Base-by-base conservation (phyloP, 2,797 vertebrate species). In the Sebastes iracundus region DNA sequence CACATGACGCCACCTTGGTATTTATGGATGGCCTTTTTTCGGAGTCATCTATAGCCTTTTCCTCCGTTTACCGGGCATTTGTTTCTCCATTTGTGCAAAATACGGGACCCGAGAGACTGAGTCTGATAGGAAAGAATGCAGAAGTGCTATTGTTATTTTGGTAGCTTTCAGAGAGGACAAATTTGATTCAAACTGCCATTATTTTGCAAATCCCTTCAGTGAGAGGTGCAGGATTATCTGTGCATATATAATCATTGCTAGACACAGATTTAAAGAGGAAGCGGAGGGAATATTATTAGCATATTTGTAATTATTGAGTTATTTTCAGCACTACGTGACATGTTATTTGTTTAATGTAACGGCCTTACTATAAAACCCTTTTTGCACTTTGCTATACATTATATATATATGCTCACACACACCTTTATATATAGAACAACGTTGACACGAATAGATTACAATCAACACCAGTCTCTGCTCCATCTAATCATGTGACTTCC, bases 11-110 rank as follows among this genome's bases (percentile, higher is more conserved):
- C 90, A 84, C 77, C 77, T 65, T 6, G 52, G 38, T 75, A 42
- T 71, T 83, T 87, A 89, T 72, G 66, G 82, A 85, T 69, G n/a
- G 67, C 72, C 61, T 52, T 70, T 60, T 75, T 77, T 64, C 7
- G 0, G 32, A 64, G 46, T 67, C 49, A 82, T 83, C 82, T 72
- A 14, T 16, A 65, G 30, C 61, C 25, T 49, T 49, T 2, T 78
- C 20, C 27, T 68, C 70, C 10, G 1, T 77, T 75, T 67, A 32
- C 30, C 11, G 52, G 79, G 56, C 35, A n/a, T 49, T 69, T 46
- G 49, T 66, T 33, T 64, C 69, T 65, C 65, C 13, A 38, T 82
- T 80, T 33, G 33, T 77, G 42, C 38, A 75, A 83, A 81, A 78
- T n/a, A 63, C 62, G n/a, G 62, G n/a, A 62, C 79, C 18, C 9